These are phyloP conservation scores for Gracilinanus agilis DNA, from an alignment of 2,113 vertebrate species.

Conservation along the genomic window DNA sequence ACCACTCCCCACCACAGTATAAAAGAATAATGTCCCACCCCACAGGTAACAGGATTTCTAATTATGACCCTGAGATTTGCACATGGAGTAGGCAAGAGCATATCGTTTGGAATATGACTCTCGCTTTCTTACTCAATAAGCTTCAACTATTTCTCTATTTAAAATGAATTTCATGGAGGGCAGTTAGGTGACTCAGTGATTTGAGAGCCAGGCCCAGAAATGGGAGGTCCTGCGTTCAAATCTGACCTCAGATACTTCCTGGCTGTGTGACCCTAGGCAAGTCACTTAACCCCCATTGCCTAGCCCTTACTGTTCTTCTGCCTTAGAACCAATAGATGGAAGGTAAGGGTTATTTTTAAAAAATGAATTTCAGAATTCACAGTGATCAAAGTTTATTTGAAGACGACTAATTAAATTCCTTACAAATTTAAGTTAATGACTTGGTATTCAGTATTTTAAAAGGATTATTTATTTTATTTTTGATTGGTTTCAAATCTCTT, in stretches of 20 bases:
- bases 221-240: no score
- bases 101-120: not conserved
- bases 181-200: no score
- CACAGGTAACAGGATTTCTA: not conserved
- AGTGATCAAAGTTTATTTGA: conserved; percentile 56
- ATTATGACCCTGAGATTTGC: not conserved
- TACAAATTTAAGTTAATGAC: conserved; percentile 24
- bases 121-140: not conserved
- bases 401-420: conserved; percentile 42
- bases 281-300: no score
- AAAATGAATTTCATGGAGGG: conserved; percentile 49
- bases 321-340: no score
- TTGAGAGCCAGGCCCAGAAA: no score
- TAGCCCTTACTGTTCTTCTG: no score
- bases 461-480: conserved; percentile 60
- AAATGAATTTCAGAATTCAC: conserved; percentile 54
- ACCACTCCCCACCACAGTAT: not conserved
- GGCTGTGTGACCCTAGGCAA: no score
- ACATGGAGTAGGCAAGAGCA: not conserved
- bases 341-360: no score
- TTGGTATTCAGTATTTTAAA: conserved; percentile 71
- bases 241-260: no score
- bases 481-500: conserved; percentile 74
- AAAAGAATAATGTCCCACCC: no score
- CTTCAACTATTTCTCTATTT: not conserved